These are phyloP conservation scores for Pristionchus fissidentatus DNA, from an alignment of 2,888 invertebrate genomes.

Conservation along the genomic window DNA sequence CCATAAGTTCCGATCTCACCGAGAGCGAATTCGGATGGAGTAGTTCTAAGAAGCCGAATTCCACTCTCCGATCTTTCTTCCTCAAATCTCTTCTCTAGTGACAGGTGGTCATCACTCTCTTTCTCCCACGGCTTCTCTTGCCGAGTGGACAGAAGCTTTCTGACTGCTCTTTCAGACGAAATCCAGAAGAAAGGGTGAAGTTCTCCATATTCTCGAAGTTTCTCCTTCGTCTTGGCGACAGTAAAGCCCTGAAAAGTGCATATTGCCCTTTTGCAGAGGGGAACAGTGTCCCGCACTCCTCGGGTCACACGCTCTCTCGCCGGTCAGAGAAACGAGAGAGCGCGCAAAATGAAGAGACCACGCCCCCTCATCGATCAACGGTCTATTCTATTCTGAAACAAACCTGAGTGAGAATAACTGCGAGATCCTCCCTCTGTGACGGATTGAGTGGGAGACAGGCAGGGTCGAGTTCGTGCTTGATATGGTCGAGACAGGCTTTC, in stretches of 20 bases:
- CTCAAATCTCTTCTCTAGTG: background rate
- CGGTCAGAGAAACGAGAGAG: background rate
- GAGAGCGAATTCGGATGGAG: background rate
- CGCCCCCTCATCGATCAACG: background rate
- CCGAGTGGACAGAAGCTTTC: background rate
- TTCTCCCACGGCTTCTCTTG: background rate
- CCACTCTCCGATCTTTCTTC: background rate
- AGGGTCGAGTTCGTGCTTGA: background rate
- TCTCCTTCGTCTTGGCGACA: background rate
- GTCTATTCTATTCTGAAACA: background rate
- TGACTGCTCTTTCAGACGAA: background rate
- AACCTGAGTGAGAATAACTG: background rate
- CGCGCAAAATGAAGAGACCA: background rate
- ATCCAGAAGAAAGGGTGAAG: background rate
- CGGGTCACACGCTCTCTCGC: too few species aligned
- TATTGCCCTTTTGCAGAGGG: too few species aligned
- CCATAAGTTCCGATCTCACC: background rate
- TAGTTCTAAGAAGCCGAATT: background rate
- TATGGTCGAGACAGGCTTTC: background rate
- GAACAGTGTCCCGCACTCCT: too few species aligned
- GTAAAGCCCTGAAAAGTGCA: background rate
- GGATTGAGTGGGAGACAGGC: background rate
- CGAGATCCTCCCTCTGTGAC: background rate
- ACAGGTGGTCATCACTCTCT: background rate
- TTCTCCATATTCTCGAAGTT: background rate